These are phyloP conservation scores for Aleiodes sp. DNA, from an alignment of 1,140 invertebrate species.

Conservation along the genomic window DNA sequence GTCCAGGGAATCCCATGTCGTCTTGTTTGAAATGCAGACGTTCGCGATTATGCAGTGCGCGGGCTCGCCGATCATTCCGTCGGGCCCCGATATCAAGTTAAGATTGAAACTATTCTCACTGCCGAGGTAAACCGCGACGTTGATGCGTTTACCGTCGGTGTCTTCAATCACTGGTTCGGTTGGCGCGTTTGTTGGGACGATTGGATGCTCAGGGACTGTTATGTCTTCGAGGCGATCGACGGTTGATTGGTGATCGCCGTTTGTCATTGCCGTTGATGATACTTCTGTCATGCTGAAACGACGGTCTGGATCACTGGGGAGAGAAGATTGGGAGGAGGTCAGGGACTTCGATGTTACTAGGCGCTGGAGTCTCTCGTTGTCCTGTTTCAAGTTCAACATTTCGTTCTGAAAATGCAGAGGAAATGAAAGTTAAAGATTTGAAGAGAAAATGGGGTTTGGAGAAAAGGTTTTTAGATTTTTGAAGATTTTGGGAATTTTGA, in stretches of 20 bases:
- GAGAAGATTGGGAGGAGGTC: slow-evolving; percentile 81
- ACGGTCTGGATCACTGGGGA: slow-evolving; percentile 70
- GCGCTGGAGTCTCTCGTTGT: slow-evolving; percentile 93
- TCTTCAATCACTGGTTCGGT: slow-evolving; percentile 72
- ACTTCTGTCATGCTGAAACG: slow-evolving; percentile 70
- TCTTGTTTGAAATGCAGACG: slow-evolving; percentile 90
- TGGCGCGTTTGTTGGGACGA: slow-evolving; percentile 65
- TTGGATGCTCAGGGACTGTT: slow-evolving; percentile 65
- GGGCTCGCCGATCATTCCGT: slow-evolving; percentile 69
- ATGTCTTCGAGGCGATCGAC: slow-evolving; percentile 65
- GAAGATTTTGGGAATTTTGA: no score
- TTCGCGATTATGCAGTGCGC: slow-evolving; percentile 81
- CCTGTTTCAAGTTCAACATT: slow-evolving; percentile 95
- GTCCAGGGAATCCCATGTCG: slow-evolving; percentile 94
- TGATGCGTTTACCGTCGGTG: slow-evolving; percentile 86
- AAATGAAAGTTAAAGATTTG: background rate
- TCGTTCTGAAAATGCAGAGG: slow-evolving; percentile 77
- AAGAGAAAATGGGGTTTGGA: background rate
- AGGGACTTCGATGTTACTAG: slow-evolving; percentile 84
- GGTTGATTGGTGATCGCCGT: slow-evolving; percentile 55
- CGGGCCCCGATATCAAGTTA: slow-evolving; percentile 53
- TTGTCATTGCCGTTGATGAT: slow-evolving; percentile 57
- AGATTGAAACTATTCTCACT: slow-evolving; percentile 79
- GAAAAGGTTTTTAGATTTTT: no score
- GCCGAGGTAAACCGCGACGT: slow-evolving; percentile 84